Evolutionary conservation across 1,140 invertebrate species (phyloP).

Genomic region (Batillaria attramentaria): DNA sequence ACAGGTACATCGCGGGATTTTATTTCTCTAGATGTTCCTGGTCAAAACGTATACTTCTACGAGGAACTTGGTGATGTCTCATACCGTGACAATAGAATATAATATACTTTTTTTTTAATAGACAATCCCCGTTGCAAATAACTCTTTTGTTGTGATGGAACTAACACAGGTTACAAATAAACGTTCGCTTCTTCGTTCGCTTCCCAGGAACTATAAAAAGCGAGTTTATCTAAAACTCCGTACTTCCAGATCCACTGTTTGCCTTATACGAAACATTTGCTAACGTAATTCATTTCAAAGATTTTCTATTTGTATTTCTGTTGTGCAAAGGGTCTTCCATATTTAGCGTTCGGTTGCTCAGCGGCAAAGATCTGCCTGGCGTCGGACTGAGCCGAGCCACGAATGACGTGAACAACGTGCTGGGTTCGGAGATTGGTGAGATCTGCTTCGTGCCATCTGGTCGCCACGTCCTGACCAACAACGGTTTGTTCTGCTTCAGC

Average conservation of each 20-base stretch:
- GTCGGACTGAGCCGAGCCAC: constrained; percentile 38
- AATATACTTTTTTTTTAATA: too few relatives aligned
- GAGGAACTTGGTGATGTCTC: too few relatives aligned
- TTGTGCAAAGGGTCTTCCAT: constrained; percentile 28
- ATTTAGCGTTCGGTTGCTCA: constrained; percentile 33
- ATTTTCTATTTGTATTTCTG: neutral
- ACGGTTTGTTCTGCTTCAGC: constrained; percentile 28
- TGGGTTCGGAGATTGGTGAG: constrained; percentile 37
- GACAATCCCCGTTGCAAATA: too few relatives aligned
- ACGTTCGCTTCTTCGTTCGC: neutral
- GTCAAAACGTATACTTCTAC: too few relatives aligned
- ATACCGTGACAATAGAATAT: too few relatives aligned
- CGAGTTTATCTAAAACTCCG: too few relatives aligned
- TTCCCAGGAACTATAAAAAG: too few relatives aligned
- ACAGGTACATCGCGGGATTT: constrained; percentile 15
- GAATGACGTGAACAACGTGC: constrained; percentile 36
- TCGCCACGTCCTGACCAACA: constrained; percentile 25
- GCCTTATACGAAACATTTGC: too few relatives aligned
- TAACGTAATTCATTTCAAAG: too few relatives aligned
- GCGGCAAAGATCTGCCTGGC: constrained; percentile 31
- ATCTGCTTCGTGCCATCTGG: constrained; percentile 39
- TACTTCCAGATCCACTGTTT: too few relatives aligned
- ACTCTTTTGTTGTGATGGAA: neutral
- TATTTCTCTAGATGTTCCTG: neutral
- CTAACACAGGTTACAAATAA: neutral